Evolutionary conservation across 2,888 invertebrate species (phyloP).

Genomic region (Drosophila multiciliata): DNA sequence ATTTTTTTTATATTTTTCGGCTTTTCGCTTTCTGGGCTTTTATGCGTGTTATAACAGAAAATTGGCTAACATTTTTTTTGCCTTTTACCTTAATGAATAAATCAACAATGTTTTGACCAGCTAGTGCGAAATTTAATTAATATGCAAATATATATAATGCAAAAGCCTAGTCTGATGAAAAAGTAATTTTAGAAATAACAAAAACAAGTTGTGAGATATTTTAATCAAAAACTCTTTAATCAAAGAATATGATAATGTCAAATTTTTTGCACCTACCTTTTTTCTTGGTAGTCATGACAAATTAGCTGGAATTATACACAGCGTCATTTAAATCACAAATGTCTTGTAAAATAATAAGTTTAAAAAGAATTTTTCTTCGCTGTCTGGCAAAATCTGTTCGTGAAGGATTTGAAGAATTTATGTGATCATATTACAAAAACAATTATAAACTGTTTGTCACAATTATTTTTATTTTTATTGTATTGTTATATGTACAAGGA

Average conservation of each 20-base stretch:
- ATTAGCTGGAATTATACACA: neutral
- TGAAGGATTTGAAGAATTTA: neutral
- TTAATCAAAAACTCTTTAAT: neutral
- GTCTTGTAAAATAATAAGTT: neutral
- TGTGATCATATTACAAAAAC: neutral
- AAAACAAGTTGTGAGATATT: neutral
- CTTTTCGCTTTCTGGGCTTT: constrained; percentile 1
- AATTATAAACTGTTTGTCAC: neutral
- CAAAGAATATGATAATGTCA: no score
- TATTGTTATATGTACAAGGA: neutral
- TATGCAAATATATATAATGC: constrained; percentile 63
- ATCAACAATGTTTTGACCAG: constrained; percentile 59
- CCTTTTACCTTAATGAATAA: constrained; percentile 42
- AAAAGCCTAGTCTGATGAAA: neutral
- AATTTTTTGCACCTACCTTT: neutral
- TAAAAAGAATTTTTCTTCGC: neutral
- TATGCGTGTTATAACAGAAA: constrained; percentile 25
- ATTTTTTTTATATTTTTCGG: neutral
- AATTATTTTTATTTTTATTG: neutral
- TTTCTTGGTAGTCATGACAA: neutral
- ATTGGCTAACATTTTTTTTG: constrained; percentile 56
- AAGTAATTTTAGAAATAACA: neutral
- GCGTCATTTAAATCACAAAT: no score
- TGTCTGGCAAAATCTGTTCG: neutral
- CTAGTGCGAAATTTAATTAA: constrained; percentile 62